A percentile compares a stretch with the other conserved stretches of the same genome.
These are phyloP conservation scores for Paramormyrops hopkinsi DNA, from an alignment of 2,797 vertebrate genomes.

Conservation along the genomic window DNA sequence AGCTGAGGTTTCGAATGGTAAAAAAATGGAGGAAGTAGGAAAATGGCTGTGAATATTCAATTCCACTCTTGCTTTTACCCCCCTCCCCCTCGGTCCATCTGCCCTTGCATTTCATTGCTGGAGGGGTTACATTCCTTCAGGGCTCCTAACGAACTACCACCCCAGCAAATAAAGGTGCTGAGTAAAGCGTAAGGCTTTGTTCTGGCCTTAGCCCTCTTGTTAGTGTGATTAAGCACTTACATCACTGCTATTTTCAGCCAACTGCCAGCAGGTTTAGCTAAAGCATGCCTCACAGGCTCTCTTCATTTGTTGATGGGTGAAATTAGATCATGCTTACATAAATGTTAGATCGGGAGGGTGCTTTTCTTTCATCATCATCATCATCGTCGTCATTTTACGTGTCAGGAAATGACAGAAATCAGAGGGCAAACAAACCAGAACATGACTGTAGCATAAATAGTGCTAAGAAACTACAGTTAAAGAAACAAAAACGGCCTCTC, in stretches of 20 bases:
- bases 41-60: not conserved
- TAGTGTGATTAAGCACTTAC: not conserved
- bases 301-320: not conserved
- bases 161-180: constrained; percentile 2
- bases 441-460: not conserved
- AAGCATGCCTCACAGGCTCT: not conserved
- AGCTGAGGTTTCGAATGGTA: not conserved
- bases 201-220: not conserved
- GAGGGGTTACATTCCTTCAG: not conserved
- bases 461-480: not conserved
- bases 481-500: not conserved
- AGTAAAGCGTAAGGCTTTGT: not conserved
- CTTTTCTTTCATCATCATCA: not conserved
- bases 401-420: not conserved
- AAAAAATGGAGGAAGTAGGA: not conserved
- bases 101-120: not conserved
- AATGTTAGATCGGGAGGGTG: not conserved
- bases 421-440: not conserved
- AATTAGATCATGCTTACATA: constrained; percentile 1
- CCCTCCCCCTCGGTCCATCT: not conserved
- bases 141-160: not conserved
- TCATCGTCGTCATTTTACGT: not conserved
- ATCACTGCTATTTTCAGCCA: not conserved
- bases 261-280: not conserved
- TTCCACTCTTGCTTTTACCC: not conserved